These are phyloP conservation scores for Peromyscus californicus DNA, from an alignment of 2,113 vertebrate genomes.

Conservation along the genomic window DNA sequence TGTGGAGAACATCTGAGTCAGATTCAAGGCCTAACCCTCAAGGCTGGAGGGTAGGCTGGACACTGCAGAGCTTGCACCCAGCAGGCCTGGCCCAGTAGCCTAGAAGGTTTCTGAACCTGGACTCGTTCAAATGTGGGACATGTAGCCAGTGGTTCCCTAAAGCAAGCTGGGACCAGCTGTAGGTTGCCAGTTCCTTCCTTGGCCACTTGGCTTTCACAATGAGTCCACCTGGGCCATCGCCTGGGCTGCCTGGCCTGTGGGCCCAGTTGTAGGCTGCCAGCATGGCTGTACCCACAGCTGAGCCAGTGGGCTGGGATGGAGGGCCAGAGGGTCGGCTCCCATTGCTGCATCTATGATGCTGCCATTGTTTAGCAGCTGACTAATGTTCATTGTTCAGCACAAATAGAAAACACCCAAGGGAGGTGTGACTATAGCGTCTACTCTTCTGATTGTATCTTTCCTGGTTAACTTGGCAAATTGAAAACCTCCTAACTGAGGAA, in stretches of 20 bases:
- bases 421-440: conserved; percentile 62
- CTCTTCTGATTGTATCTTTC: conserved; percentile 69
- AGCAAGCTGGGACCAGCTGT: neutral
- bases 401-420: conserved; percentile 77
- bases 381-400: conserved; percentile 77
- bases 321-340: conserved; percentile 3
- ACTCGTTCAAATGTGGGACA: neutral
- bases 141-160: neutral
- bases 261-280: neutral
- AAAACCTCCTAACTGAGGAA: conserved; percentile 5
- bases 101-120: neutral
- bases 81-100: neutral
- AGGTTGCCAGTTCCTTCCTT: neutral
- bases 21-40: neutral
- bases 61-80: neutral
- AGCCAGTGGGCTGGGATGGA: neutral
- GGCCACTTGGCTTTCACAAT: neutral
- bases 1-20: neutral
- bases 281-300: neutral
- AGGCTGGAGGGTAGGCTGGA: neutral
- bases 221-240: neutral
- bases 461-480: conserved; percentile 63
- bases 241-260: neutral
- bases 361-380: conserved; percentile 74
- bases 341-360: neutral